Conservation (phyloP, 2,888 invertebrate species). For the Diaphora mendica region DNA sequence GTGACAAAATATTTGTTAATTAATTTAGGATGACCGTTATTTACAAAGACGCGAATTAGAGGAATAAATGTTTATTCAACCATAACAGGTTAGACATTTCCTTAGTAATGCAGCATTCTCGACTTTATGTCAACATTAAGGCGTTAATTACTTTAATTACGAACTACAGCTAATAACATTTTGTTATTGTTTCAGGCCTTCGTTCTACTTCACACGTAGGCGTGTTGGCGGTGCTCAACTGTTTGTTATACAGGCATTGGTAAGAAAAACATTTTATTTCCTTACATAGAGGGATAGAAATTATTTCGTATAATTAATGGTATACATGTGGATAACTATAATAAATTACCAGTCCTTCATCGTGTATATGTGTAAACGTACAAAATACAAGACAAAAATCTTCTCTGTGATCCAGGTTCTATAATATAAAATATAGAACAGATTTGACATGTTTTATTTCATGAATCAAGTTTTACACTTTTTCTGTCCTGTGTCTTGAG, state of each 20-base stretch:
- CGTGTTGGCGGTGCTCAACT: constrained; percentile 65
- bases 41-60: not conserved
- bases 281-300: not conserved
- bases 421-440: not conserved
- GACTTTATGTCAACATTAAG: constrained; percentile 40
- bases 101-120: constrained; percentile 22
- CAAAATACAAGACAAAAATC: not conserved
- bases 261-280: constrained; percentile 43
- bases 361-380: not conserved
- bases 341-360: not conserved
- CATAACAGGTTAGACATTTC: constrained; percentile 11
- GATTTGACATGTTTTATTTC: not conserved
- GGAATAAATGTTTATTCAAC: not conserved
- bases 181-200: constrained; percentile 64
- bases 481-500: not conserved
- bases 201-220: constrained; percentile 62
- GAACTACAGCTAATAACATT: constrained; percentile 18
- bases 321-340: not conserved
- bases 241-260: constrained; percentile 72
- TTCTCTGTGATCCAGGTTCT: not conserved
- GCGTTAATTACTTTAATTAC: constrained; percentile 28
- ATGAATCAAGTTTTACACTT: not conserved
- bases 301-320: not conserved
- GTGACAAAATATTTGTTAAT: not conserved
- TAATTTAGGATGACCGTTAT: not conserved